Base-by-base conservation (phyloP, 1,140 invertebrate genomes). In the Heliothis subflexa region DNA sequence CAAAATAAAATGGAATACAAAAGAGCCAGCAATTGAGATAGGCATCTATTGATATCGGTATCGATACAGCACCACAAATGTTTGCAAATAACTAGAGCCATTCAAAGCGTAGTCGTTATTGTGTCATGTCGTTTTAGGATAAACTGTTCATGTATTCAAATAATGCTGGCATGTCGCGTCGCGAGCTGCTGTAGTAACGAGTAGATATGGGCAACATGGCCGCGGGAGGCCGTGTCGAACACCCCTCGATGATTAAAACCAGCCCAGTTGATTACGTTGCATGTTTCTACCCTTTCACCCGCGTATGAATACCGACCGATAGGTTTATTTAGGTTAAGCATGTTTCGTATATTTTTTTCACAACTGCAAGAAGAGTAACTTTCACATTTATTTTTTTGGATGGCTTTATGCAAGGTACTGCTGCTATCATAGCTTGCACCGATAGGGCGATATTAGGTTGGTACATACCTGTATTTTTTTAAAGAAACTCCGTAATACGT, bases 181-280 rank as follows among this genome's bases (percentile, higher is more conserved):
- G 73, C 73, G 57, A 64, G 33, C 52, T 57, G 47, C 18, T 70
- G 55, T 73, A 47, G 54, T 61, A 73, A 73, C 71, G 71, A 45
- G 55, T 73, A 73, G 54, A 73, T 75, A 71, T 71, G 68, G 52
- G 12, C 21, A 47, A 64, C 59, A 62, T 59, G 70, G 78, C 57
- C 25, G 72, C 47, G 49, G 52, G 25, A 59, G 64, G 45, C 33
- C 66, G 28, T 62, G 78, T 70, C 72, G 79, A 78, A 81, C 76
- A 80, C 33, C 82, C 79, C 72, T 73, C 80, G 81, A 82, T 82
- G 80, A 87, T 85, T 84, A 87, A 87, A 85, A 83, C 78, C 57
- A 80, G 59, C 79, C 71, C 68, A 77, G 78, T 82, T 84, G 82
- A 87, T 85, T 84, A 81, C 81, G 79, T 76, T 78, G 59, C 83